phyloP scores from a whole-genome alignment of 2,888 invertebrate species.

The Anorthoa munda region DNA sequence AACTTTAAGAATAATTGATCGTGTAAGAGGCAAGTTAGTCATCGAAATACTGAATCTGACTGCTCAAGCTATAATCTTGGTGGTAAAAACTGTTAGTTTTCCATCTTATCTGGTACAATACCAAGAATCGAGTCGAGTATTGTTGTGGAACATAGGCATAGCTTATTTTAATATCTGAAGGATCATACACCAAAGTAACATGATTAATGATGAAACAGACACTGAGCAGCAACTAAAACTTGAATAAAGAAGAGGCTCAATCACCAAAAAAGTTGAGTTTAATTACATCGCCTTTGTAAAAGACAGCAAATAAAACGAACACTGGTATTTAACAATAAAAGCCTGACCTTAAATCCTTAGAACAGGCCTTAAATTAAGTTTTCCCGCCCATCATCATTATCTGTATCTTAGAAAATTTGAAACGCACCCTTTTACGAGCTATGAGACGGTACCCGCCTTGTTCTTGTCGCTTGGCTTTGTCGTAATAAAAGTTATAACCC shows the following conservation, averaged over 20 bases:
- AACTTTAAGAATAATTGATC: not conserved
- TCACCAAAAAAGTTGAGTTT: slow-evolving; percentile 16
- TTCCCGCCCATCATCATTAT: slow-evolving; percentile 65
- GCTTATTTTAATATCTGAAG: not conserved
- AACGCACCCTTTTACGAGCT: slow-evolving; percentile 68
- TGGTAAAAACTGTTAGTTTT: not conserved
- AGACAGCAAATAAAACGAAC: slow-evolving; percentile 37
- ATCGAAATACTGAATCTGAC: not conserved
- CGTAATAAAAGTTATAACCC: slow-evolving; percentile 62
- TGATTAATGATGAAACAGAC: not conserved
- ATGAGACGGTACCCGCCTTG: slow-evolving; percentile 61
- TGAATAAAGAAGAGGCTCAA: slow-evolving; percentile 13
- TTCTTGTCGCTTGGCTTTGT: slow-evolving; percentile 56
- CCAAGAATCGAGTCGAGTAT: too few relatives aligned
- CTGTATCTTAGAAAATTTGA: slow-evolving; percentile 66
- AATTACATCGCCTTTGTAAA: slow-evolving; percentile 46
- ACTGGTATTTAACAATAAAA: slow-evolving; percentile 56
- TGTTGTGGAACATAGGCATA: not conserved
- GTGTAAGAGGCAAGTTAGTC: not conserved
- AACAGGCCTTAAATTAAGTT: slow-evolving; percentile 60
- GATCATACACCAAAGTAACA: not conserved
- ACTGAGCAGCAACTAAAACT: slow-evolving; percentile 19
- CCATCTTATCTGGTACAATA: not conserved
- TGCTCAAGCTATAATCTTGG: not conserved
- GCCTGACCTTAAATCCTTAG: slow-evolving; percentile 46